phyloP scores from a whole-genome alignment of 2,113 vertebrate species.

The Phodopus roborovskii region DNA sequence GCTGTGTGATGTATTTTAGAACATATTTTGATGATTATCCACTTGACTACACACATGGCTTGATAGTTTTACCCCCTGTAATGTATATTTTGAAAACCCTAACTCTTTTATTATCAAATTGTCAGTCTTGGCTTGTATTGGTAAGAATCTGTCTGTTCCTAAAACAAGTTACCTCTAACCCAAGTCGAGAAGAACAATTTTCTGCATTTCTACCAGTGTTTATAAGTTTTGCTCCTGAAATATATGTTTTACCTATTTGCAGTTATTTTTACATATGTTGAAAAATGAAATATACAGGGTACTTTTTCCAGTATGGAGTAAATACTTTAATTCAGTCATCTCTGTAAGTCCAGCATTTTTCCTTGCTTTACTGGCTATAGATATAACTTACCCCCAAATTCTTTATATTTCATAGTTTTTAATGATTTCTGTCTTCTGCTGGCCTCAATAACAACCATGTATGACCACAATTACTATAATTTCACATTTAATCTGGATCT shows the following conservation, averaged over 20 bases:
- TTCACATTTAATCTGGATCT: background rate
- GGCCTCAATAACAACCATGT: background rate
- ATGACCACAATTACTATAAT: background rate
- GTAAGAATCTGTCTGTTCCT: background rate
- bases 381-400: background rate
- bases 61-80: background rate
- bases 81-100: background rate
- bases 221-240: background rate
- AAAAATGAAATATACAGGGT: background rate
- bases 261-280: background rate
- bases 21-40: background rate
- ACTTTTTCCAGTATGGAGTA: background rate
- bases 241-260: background rate
- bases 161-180: background rate
- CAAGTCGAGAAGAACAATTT: background rate
- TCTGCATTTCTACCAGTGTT: background rate
- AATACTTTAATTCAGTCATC: background rate
- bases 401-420: background rate
- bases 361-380: background rate
- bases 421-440: background rate
- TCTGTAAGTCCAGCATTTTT: background rate
- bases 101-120: background rate
- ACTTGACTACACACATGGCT: background rate
- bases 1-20: background rate
- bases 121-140: slow-evolving; percentile 7